These are phyloP conservation scores for Cephus pulcher DNA, from an alignment of 2,888 invertebrate genomes.

Conservation along the genomic window DNA sequence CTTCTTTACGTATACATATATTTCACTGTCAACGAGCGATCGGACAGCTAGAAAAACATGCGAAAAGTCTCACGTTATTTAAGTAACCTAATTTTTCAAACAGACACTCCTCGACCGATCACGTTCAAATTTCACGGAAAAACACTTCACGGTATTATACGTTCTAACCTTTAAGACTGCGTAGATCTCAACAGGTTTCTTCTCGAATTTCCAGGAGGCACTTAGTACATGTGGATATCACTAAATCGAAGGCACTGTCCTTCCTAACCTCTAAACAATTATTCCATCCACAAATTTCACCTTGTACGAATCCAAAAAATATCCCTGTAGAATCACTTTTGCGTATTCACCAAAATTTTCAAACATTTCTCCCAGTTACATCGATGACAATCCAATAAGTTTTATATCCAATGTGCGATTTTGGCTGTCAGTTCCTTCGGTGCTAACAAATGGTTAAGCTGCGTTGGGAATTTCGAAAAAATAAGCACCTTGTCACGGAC, in stretches of 20 bases:
- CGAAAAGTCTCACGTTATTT: not conserved
- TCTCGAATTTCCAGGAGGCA: not conserved
- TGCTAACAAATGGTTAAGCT: not conserved
- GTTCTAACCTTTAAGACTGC: not conserved
- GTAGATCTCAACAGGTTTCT: not conserved
- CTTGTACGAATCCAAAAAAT: not conserved
- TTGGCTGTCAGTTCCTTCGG: not conserved
- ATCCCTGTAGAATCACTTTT: not conserved
- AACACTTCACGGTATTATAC: not conserved
- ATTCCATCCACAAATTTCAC: not conserved
- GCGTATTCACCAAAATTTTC: not conserved
- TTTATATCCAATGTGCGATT: not conserved
- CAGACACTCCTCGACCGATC: not conserved
- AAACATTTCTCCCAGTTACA: not conserved
- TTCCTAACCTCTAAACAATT: not conserved
- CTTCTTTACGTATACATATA: not conserved
- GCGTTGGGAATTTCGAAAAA: not conserved
- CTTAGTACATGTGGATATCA: not conserved
- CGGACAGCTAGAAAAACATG: not conserved
- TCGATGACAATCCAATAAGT: not conserved
- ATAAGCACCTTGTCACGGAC: not conserved
- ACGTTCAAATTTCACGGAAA: not conserved
- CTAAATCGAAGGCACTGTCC: not conserved
- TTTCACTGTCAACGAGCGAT: not conserved
- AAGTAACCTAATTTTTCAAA: not conserved